phyloP scores from a whole-genome alignment of 2,113 vertebrate genomes.

The Ceyx cyanopectus region DNA sequence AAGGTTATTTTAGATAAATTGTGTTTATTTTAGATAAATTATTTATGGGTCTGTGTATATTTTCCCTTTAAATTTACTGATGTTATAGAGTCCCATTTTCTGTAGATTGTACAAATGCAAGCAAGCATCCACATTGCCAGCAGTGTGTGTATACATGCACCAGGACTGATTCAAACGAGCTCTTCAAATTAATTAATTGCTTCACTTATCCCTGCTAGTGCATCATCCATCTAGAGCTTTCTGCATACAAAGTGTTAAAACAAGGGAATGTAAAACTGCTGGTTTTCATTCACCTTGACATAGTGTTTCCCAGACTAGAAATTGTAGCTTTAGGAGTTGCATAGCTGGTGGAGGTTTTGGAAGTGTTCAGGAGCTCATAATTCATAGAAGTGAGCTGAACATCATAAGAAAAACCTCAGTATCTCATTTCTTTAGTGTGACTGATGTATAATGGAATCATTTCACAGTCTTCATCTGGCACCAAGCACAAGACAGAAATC shows the following conservation, averaged over 20 bases:
- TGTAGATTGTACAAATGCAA: neutral
- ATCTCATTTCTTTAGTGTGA: neutral
- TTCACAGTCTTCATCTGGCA: neutral
- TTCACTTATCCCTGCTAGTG: neutral
- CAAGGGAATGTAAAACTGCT: neutral
- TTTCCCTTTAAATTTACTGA: neutral
- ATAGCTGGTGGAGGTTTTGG: neutral
- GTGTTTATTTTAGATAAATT: neutral
- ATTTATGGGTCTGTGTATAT: neutral
- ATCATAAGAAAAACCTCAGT: neutral
- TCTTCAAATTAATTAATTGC: neutral
- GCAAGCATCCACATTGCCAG: neutral
- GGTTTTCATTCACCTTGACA: neutral
- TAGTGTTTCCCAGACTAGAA: neutral
- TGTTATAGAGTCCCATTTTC: neutral
- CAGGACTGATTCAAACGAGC: neutral
- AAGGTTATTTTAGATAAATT: neutral
- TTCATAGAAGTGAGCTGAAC: neutral
- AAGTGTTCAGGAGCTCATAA: neutral
- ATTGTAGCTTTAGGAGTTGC: neutral
- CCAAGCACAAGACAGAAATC: neutral
- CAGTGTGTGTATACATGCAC: rapidly evolving
- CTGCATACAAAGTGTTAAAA: neutral
- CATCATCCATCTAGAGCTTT: neutral
- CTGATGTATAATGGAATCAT: neutral